Evolutionary conservation across 2,888 invertebrate genomes (phyloP).

Genomic region (Kuschelorhynchus macadamiae): DNA sequence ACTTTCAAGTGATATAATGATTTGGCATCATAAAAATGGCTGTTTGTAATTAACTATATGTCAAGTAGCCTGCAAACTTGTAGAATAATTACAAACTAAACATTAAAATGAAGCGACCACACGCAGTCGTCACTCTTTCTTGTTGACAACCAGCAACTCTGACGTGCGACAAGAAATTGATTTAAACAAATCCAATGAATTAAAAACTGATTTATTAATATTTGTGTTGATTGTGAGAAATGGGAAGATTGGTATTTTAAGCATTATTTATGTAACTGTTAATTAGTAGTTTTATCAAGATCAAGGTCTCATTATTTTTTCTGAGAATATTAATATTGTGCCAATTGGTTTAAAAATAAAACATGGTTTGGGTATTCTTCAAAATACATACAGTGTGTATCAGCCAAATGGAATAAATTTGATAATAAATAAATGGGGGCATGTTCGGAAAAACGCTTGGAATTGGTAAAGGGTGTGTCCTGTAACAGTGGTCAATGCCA

Average conservation of each 20-base stretch:
- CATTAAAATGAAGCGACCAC: conserved; percentile 57
- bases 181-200: conserved; percentile 17
- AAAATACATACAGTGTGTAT: no score
- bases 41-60: conserved; percentile 22
- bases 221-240: neutral
- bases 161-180: conserved; percentile 16
- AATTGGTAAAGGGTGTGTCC: no score
- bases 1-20: no score
- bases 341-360: no score
- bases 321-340: neutral
- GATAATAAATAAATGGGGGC: no score
- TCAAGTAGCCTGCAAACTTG: conserved; percentile 19
- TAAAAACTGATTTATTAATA: neutral
- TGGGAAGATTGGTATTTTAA: neutral
- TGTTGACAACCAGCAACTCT: conserved; percentile 25
- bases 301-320: no score
- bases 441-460: no score
- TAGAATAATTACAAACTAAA: conserved; percentile 34
- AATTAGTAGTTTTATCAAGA: no score
- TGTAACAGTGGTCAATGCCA: no score
- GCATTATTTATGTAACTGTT: no score
- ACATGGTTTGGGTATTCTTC: no score
- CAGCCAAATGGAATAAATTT: no score
- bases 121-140: conserved; percentile 58
- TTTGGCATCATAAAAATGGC: conserved; percentile 14